Conservation (phyloP, 2,797 vertebrate genomes). For the Phyllotis vaccarum region DNA sequence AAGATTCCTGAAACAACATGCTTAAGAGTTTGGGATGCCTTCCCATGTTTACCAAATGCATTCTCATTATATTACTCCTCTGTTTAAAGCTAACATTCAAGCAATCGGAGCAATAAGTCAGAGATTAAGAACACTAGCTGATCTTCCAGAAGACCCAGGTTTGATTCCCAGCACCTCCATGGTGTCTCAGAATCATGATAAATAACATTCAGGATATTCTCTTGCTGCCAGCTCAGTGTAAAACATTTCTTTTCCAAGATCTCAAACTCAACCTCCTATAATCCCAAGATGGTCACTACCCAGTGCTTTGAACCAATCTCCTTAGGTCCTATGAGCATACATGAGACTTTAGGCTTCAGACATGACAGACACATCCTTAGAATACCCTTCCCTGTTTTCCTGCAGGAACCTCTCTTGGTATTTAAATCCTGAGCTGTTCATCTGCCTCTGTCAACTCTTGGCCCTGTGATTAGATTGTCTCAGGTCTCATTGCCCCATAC, state of each 20-base stretch:
- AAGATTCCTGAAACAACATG: not conserved
- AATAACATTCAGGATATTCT: not conserved
- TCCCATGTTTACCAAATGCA: not conserved
- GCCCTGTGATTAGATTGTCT: not conserved
- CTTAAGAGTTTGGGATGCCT: not conserved
- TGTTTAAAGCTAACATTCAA: slow-evolving; percentile 30
- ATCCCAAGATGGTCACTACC: not conserved
- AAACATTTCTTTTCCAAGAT: not conserved
- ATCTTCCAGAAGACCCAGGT: not conserved
- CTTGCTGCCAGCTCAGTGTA: not conserved
- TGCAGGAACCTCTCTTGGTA: not conserved
- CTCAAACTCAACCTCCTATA: not conserved
- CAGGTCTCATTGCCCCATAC: not conserved
- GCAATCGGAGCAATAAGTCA: not conserved
- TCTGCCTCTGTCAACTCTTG: slow-evolving; percentile 13
- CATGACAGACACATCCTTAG: not conserved
- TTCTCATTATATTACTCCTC: not conserved
- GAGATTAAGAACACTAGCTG: not conserved
- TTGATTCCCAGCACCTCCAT: not conserved
- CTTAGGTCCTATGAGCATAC: not conserved
- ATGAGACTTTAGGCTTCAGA: not conserved
- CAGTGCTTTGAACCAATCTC: not conserved
- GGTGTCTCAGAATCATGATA: not conserved
- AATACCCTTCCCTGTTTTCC: not conserved
- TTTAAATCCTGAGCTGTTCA: not conserved